Evolutionary conservation across 2,797 vertebrate species (phyloP).

Genomic region (Eulemur rubriventer): DNA sequence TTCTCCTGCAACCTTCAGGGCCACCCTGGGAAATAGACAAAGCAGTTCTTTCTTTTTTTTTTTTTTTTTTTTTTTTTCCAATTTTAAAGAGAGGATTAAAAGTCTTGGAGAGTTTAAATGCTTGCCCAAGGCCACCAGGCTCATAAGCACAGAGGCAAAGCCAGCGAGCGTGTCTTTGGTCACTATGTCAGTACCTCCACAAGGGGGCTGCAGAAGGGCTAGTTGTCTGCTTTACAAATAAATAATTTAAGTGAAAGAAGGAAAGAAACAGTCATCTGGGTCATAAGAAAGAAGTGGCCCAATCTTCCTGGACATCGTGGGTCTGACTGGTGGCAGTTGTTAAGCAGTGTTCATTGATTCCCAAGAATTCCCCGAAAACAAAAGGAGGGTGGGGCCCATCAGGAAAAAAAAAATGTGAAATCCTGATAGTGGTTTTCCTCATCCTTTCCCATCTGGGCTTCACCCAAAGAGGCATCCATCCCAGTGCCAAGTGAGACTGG

Average conservation of each 20-base stretch:
- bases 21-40: not conserved
- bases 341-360: not conserved
- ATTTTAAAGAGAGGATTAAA: not conserved
- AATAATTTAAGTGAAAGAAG: not conserved
- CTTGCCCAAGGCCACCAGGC: not conserved
- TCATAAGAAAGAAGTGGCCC: not conserved
- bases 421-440: not conserved
- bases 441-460: not conserved
- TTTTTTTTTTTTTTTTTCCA: not conserved
- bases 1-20: not conserved
- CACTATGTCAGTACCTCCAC: not conserved
- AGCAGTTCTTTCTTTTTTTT: not conserved
- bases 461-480: slow-evolving; percentile 48
- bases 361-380: not conserved
- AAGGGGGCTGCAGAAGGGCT: not conserved
- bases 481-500: slow-evolving; percentile 66
- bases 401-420: slow-evolving; percentile 9
- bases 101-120: not conserved
- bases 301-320: not conserved
- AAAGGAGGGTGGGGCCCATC: not conserved
- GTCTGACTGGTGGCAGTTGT: not conserved
- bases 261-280: not conserved
- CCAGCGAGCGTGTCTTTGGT: not conserved
- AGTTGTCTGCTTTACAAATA: not conserved
- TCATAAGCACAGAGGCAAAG: not conserved